These are phyloP conservation scores for Dynastes tityus DNA, from an alignment of 2,888 invertebrate genomes.

Conservation along the genomic window DNA sequence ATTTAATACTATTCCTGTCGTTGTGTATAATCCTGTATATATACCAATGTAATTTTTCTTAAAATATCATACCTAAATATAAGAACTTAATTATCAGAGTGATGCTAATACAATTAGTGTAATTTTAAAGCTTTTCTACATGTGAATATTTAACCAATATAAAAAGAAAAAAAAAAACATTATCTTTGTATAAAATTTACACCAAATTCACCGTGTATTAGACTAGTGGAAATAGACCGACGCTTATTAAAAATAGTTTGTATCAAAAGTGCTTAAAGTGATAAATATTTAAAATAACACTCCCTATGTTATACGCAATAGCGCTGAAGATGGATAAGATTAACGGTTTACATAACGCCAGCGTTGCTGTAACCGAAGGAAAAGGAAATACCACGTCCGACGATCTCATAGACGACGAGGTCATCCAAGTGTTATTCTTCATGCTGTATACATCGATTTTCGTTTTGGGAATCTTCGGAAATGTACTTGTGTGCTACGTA, in stretches of 20 bases:
- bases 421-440: conserved; percentile 83
- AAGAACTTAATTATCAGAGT: conserved; percentile 25
- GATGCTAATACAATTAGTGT: conserved; percentile 1
- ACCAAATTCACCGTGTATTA: neutral
- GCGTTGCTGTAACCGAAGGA: conserved; percentile 45
- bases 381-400: conserved; percentile 51
- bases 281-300: conserved; percentile 7
- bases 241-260: conserved; percentile 2
- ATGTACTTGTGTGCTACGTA: conserved; percentile 93
- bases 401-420: conserved; percentile 77
- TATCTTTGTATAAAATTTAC: conserved; percentile 17
- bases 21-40: conserved; percentile 1
- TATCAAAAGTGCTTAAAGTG: conserved; percentile 29
- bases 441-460: conserved; percentile 89
- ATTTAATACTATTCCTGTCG: neutral
- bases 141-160: conserved; percentile 10
- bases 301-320: conserved; percentile 36
- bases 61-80: too few species aligned
- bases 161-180: neutral
- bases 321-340: conserved; percentile 53
- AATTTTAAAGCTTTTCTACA: conserved; percentile 15
- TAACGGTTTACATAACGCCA: conserved; percentile 57
- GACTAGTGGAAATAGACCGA: conserved; percentile 2
- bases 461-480: conserved; percentile 90
- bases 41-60: neutral